A percentile compares a stretch with the other conserved stretches of the same genome.
Evolutionary conservation across 2,113 vertebrate species (phyloP).

Genomic region (Danionella cerebrum): DNA sequence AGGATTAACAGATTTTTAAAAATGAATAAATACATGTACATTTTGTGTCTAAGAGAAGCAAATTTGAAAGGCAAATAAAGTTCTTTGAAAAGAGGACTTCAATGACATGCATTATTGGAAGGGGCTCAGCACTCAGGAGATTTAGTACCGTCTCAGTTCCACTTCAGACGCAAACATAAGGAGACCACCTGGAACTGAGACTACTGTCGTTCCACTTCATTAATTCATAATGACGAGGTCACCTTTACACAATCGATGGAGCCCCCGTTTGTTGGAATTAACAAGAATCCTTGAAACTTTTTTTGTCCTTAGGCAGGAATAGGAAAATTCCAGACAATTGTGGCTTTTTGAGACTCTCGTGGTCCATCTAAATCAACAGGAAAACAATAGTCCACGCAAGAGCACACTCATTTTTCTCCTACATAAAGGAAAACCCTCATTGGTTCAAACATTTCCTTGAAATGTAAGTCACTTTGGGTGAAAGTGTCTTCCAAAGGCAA

Average conservation of each 20-base stretch:
- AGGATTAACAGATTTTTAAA: no score
- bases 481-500: no score
- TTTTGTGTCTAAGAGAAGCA: background rate
- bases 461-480: no score
- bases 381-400: no score
- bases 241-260: conserved; percentile 1
- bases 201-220: conserved; percentile 9
- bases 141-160: background rate
- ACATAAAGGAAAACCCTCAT: no score
- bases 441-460: no score
- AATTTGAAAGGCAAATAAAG: background rate
- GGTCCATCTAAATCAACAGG: no score
- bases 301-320: no score
- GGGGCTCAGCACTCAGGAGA: background rate
- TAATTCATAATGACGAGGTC: conserved; percentile 2
- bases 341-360: no score
- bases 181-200: background rate
- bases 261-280: background rate
- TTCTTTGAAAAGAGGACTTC: background rate
- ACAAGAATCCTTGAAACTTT: background rate
- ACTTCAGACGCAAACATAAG: conserved; percentile 2
- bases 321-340: no score
- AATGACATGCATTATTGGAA: background rate
- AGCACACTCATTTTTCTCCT: no score
- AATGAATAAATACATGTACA: no score